Base-by-base conservation (phyloP, 2,797 vertebrate species). In the Tinamus major region DNA sequence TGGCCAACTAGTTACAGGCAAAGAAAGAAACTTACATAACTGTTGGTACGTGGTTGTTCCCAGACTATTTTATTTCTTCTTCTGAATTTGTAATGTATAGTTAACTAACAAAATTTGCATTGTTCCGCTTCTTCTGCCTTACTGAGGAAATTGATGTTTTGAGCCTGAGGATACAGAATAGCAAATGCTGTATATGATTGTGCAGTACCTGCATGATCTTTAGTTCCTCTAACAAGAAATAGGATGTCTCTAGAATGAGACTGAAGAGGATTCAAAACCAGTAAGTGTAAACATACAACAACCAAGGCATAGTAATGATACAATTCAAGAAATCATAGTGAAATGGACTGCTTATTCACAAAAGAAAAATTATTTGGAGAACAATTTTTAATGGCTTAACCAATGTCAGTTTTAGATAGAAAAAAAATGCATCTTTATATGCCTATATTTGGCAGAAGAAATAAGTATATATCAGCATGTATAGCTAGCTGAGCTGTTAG, bases 151-250 rank as follows among this genome's bases (percentile, higher is more conserved):
- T 94, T 55, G 8, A 42, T 85, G 69, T 92, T 90, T 92, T 67
- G 87, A 92, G 85, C 92, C 77, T 17, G 63, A 67, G 92, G 92
- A 91, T 42, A 86, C 92, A 77, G 85, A 86, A 91, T 76, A 93
- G 59, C 37, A 93, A 95, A 88, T 44, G 70, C 67, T 82, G 81
- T 87, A 69, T 90, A 78, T 48, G 77, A 59, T 94, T 48, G 29
- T 62, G 85, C 79, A 72, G 49, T 48, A 71, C 61, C 76, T 64
- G 33, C 19, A 65, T 15, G 37, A 70, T 85, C 79, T 91, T 91
- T 56, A 68, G 44, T 59, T 93, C 79, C 68, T 48, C 76, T 87
- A 78, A 80, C 19, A 70, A 90, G 75, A 37, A 62, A 77, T 31
- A 83, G 62, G 69, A 85, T 61, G 74, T 46, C 69, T 62, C 74